Evolutionary conservation across 2,113 vertebrate genomes (phyloP), one percentile per base, ranked within the genome.

Genomic region (Agapornis roseicollis): DNA sequence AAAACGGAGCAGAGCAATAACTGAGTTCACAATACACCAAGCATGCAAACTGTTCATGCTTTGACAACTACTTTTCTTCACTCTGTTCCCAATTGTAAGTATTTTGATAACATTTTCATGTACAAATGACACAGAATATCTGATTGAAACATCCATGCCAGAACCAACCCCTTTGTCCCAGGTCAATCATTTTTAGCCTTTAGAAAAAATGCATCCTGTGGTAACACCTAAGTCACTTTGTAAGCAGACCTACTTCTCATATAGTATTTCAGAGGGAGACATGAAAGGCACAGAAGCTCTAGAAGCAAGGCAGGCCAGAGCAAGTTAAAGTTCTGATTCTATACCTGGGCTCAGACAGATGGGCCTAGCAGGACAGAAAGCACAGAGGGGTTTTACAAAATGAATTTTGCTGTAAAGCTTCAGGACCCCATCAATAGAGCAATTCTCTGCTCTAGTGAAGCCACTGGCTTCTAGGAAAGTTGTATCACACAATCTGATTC

Each of bases 401-500:
- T 27, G 0, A 71, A 79, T 81, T 92, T 37, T 78, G n/a, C 29
- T 84, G 22, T 50, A 7, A 66, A 78, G 18, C 61, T 85, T 47
- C 52, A 76, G 22, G 44, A 93, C 5, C 1, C 11, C 47, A 39
- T 29, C 44, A 66, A 66, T 0, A 94, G 22, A 70, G 60, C 2
- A 8, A 37, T 58, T 35, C 50, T 65, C 44, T 41, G 42, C 69
- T 66, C 50, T 46, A 60, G 11, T 11, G 33, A 50, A 56, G 50
- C 37, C 35, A 39, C 16, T 69, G 58, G 11, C 50, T 88, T 70
- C 72, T 63, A 70, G 13, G 41, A 61, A 93, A 77, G n/a, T 73
- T 46, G n/a, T 77, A 44, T 41, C n/a, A 63, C 0, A 0, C 13
- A 52, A 25, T 24, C 6, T 53, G 78, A 79, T 17, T 76, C 31